Evolutionary conservation across 2,113 vertebrate species (phyloP).

Genomic region (Phasianus colchicus): DNA sequence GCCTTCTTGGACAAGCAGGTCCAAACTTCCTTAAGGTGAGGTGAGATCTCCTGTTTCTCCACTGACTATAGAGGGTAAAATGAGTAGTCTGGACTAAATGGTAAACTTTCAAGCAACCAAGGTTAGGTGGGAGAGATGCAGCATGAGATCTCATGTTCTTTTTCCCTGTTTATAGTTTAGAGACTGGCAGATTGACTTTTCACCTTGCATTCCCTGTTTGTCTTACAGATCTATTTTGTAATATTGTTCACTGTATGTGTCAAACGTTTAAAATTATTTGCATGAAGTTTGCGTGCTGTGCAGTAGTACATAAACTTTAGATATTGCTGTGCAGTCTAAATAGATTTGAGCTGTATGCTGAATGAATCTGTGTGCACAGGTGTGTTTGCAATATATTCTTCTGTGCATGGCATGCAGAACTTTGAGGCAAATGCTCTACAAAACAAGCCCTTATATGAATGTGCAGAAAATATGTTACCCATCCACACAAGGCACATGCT

Average conservation of each 20-base stretch:
- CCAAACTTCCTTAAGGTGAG: background rate
- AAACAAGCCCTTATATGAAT: background rate
- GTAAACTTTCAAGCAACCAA: background rate
- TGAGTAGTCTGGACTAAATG: background rate
- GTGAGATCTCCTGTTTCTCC: background rate
- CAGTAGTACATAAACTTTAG: constrained; percentile 14
- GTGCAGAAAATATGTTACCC: background rate
- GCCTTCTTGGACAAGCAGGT: background rate
- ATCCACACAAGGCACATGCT: background rate
- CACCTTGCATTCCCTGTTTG: constrained; percentile 20
- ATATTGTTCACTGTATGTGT: constrained; percentile 88
- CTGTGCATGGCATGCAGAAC: background rate
- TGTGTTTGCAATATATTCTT: background rate
- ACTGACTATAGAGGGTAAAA: background rate
- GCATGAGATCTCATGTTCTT: background rate
- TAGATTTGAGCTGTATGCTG: background rate
- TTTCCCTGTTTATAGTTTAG: background rate
- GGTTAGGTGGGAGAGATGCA: background rate
- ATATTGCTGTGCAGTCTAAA: background rate
- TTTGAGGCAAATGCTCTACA: background rate
- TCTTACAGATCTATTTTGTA: constrained; percentile 83
- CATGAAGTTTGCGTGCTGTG: constrained; percentile 45
- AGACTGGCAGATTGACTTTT: background rate
- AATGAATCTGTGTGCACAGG: accelerated
- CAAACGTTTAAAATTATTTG: constrained; percentile 11